phyloP scores from a whole-genome alignment of 2,113 vertebrate genomes.

The Tapirus terrestris region DNA sequence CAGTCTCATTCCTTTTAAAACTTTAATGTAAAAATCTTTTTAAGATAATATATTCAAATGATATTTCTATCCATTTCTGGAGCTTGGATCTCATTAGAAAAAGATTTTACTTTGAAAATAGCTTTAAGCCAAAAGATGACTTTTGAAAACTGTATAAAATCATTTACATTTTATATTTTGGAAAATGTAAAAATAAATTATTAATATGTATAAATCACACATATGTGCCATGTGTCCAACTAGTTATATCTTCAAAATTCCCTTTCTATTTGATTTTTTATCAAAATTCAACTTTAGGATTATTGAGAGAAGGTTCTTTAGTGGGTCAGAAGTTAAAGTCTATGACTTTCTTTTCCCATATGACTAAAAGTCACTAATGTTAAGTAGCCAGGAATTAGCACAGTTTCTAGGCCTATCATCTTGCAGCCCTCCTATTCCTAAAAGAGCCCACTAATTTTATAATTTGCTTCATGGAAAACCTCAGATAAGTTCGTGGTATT shows the following conservation, averaged over 20 bases:
- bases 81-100: not conserved
- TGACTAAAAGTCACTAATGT: not conserved
- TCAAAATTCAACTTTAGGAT: not conserved
- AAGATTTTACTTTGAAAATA: constrained; percentile 36
- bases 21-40: constrained; percentile 26
- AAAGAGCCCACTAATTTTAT: not conserved
- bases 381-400: not conserved
- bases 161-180: not conserved
- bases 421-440: not conserved
- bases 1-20: not conserved
- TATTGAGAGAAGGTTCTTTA: not conserved
- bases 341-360: not conserved
- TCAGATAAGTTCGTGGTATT: constrained; percentile 5
- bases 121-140: not conserved
- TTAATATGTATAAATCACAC: not conserved
- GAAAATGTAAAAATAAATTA: not conserved
- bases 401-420: not conserved
- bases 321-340: not conserved
- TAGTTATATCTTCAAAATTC: not conserved
- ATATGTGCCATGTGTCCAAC: not conserved
- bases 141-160: constrained; percentile 32
- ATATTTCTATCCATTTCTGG: constrained; percentile 21
- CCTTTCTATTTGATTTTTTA: constrained; percentile 4
- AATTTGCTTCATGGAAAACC: constrained; percentile 17
- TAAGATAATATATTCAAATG: not conserved